A percentile compares a stretch with the other conserved stretches of the same genome.
Conservation (phyloP, 2,113 vertebrate genomes). For the Entomyzon cyanotis region DNA sequence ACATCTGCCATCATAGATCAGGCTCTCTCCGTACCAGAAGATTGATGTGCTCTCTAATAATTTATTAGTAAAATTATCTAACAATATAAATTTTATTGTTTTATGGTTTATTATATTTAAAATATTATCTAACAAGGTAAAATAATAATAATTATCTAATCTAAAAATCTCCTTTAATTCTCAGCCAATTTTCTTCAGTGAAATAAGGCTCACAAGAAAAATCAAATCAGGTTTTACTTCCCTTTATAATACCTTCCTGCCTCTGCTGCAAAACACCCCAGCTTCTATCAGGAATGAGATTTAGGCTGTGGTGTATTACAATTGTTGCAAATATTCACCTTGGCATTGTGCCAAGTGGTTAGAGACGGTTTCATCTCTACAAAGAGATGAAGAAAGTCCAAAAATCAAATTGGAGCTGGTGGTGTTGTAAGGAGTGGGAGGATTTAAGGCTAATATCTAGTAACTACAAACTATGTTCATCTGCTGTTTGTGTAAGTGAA, state of each 20-base stretch:
- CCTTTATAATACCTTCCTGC: neutral
- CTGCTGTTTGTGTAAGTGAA: neutral
- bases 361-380: neutral
- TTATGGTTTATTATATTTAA: neutral
- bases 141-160: neutral
- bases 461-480: neutral
- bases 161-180: neutral
- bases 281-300: neutral
- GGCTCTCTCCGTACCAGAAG: neutral
- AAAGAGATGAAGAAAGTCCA: neutral
- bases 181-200: neutral
- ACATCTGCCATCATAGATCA: neutral
- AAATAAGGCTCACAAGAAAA: neutral
- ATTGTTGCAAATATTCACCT: neutral
- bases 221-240: neutral
- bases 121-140: neutral
- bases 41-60: neutral
- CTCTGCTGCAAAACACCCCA: neutral
- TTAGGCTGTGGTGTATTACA: neutral
- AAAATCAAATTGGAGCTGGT: neutral
- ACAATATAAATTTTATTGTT: neutral
- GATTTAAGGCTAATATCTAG: neutral
- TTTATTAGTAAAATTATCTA: neutral
- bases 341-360: neutral
- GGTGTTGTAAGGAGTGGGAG: neutral